Evolutionary conservation across 2,888 invertebrate genomes (phyloP).

Genomic region (Diogma glabrata): DNA sequence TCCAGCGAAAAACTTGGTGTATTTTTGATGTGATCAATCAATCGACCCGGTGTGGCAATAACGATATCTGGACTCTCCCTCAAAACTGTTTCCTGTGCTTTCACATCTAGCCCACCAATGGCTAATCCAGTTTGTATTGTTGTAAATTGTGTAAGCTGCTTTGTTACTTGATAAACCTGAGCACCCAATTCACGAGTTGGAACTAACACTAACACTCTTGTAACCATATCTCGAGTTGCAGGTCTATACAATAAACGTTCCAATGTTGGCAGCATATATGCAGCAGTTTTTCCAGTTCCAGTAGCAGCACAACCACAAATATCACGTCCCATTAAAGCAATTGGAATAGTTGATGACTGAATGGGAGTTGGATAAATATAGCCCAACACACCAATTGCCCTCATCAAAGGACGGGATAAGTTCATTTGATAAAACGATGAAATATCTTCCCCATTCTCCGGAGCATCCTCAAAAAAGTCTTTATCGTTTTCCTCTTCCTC

Average conservation of each 20-base stretch:
- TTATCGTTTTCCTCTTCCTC: slow-evolving; percentile 40
- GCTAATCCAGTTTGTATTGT: slow-evolving; percentile 69
- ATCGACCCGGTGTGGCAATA: slow-evolving; percentile 94
- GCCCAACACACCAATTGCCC: slow-evolving; percentile 78
- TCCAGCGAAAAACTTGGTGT: slow-evolving; percentile 84
- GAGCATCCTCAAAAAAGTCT: slow-evolving; percentile 52
- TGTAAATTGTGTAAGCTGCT: slow-evolving; percentile 81
- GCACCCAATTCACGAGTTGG: slow-evolving; percentile 97
- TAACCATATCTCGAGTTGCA: slow-evolving; percentile 51
- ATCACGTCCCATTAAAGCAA: slow-evolving; percentile 85
- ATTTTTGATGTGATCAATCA: slow-evolving; percentile 94
- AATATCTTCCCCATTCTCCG: slow-evolving; percentile 48
- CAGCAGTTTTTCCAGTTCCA: slow-evolving; percentile 96
- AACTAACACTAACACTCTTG: slow-evolving; percentile 83
- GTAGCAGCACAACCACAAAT: slow-evolving; percentile 98
- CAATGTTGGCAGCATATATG: slow-evolving; percentile 94
- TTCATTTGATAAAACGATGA: slow-evolving; percentile 91
- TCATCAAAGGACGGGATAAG: slow-evolving; percentile 82
- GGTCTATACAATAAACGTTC: slow-evolving; percentile 87
- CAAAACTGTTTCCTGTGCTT: slow-evolving; percentile 66
- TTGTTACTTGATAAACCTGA: slow-evolving; percentile 91
- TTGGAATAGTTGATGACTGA: slow-evolving; percentile 89
- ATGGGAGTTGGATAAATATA: slow-evolving; percentile 95
- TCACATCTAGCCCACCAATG: slow-evolving; percentile 79
- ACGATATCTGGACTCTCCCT: slow-evolving; percentile 91